Percentiles rank a stretch among this genome's conserved stretches.
phyloP scores from a whole-genome alignment of 2,888 invertebrate species.

The Kuschelorhynchus macadamiae region DNA sequence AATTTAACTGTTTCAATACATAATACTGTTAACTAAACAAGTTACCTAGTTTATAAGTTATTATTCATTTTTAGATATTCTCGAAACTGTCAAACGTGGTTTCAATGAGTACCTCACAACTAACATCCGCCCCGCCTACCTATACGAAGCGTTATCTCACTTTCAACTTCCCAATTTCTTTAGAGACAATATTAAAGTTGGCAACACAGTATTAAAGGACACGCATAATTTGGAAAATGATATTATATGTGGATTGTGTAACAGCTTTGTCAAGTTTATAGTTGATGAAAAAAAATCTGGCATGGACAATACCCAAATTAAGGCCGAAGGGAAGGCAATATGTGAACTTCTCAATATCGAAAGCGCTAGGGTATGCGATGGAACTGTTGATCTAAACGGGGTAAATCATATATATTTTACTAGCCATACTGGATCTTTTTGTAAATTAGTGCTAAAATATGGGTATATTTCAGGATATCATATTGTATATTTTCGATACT shows the following conservation, averaged over 20 bases:
- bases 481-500: slow-evolving; percentile 74
- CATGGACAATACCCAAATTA: slow-evolving; percentile 33
- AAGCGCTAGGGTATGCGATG: slow-evolving; percentile 52
- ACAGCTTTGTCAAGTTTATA: neutral
- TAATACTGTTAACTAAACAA: no score
- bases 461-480: slow-evolving; percentile 71
- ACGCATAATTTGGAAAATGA: slow-evolving; percentile 9
- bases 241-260: slow-evolving; percentile 43
- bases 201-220: slow-evolving; percentile 14
- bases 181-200: slow-evolving; percentile 31
- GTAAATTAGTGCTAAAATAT: no score
- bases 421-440: no score
- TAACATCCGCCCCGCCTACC: slow-evolving; percentile 46
- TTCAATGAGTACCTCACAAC: slow-evolving; percentile 53
- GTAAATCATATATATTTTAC: no score
- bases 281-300: slow-evolving; percentile 20
- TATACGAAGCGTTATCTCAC: slow-evolving; percentile 43
- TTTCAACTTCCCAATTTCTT: slow-evolving; percentile 54
- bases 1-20: no score
- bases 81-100: slow-evolving; percentile 30
- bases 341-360: slow-evolving; percentile 48
- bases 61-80: slow-evolving; percentile 10
- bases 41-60: no score
- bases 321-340: slow-evolving; percentile 36
- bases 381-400: slow-evolving; percentile 45